Percentiles rank a stretch among this genome's conserved stretches.
Evolutionary conservation across 2,797 vertebrate species (phyloP).

Genomic region (Falco naumanni): DNA sequence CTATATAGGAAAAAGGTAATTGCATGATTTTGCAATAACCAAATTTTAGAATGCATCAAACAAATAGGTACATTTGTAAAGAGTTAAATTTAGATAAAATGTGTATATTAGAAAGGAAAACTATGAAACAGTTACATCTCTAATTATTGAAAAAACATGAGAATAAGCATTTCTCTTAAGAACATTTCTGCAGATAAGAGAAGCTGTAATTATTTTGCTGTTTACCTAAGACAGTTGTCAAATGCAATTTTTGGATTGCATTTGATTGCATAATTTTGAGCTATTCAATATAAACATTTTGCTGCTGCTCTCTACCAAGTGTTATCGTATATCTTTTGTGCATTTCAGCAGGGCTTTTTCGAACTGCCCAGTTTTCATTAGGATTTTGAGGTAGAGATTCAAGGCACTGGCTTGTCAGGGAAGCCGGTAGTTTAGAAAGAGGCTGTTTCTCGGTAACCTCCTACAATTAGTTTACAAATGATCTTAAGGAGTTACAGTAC

Average conservation of each 20-base stretch:
- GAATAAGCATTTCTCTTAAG: not conserved
- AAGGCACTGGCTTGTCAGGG: not conserved
- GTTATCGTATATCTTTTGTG: not conserved
- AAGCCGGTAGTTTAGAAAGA: not conserved
- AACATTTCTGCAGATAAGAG: not conserved
- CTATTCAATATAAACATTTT: not conserved
- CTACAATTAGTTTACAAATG: not conserved
- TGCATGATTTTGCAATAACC: conserved; percentile 8
- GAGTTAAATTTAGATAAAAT: not conserved
- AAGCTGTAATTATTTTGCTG: not conserved
- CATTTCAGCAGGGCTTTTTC: not conserved
- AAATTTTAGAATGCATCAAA: conserved; percentile 4
- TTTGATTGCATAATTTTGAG: not conserved
- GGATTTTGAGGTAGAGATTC: not conserved
- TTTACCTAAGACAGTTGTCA: not conserved
- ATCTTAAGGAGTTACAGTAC: not conserved
- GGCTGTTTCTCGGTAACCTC: not conserved
- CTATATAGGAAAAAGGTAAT: not conserved
- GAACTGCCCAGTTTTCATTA: not conserved
- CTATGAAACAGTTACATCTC: not conserved
- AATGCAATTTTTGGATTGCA: not conserved
- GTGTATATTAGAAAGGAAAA: not conserved
- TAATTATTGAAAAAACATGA: not conserved
- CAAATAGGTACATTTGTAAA: not conserved
- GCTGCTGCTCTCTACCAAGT: not conserved